These are phyloP conservation scores for Tokudaia muenninki DNA, from an alignment of 2,797 vertebrate species.

Conservation along the genomic window DNA sequence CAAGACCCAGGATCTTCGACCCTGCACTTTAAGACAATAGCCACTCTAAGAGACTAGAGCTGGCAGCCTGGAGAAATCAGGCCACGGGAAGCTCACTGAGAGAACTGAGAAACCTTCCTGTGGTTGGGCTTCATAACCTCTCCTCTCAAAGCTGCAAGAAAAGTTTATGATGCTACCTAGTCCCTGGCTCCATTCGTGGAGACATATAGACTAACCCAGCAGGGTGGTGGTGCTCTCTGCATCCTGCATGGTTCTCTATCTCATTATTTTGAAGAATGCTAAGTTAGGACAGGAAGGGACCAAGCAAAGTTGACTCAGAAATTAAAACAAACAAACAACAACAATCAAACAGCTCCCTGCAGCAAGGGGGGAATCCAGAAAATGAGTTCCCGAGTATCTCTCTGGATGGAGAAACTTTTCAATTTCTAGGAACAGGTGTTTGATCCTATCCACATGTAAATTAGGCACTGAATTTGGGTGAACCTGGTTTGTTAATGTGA, in stretches of 20 bases:
- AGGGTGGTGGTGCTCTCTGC: background rate
- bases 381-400: background rate
- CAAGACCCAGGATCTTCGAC: background rate
- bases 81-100: background rate
- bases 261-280: background rate
- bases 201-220: background rate
- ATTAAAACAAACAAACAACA: background rate
- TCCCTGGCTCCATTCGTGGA: background rate
- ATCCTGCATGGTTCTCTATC: background rate
- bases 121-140: background rate
- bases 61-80: background rate
- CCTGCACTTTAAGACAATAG: background rate
- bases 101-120: background rate
- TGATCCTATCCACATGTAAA: background rate
- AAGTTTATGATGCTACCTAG: background rate
- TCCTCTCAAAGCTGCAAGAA: background rate
- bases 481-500: background rate
- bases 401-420: background rate
- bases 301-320: background rate
- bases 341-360: background rate
- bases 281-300: background rate
- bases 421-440: background rate
- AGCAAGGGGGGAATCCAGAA: background rate
- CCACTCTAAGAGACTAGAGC: background rate
- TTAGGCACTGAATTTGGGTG: background rate